Conservation (phyloP, 53 echinoderm and acorn worm genomes). For the Astropecten irregularis region DNA sequence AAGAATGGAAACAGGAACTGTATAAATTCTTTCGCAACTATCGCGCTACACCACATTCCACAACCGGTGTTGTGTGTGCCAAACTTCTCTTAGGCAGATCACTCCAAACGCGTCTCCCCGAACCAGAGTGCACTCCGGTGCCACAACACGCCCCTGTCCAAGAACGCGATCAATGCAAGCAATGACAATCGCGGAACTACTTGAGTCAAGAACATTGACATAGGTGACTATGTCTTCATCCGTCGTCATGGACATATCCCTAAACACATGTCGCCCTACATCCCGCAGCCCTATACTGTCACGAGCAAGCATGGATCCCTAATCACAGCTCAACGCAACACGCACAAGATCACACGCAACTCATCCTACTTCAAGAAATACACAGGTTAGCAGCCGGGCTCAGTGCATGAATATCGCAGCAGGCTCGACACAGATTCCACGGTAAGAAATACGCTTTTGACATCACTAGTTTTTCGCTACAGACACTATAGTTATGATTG, state of each 20-base stretch:
- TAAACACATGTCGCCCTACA: conserved; percentile 46
- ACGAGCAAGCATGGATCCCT: conserved; percentile 36
- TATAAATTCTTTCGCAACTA: conserved; percentile 57
- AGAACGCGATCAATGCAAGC: neutral
- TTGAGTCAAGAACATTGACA: neutral
- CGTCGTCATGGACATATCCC: conserved; percentile 43
- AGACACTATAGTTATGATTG: too few relatives aligned
- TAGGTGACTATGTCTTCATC: conserved; percentile 52
- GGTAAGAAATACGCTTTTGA: too few relatives aligned
- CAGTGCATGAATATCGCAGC: too few relatives aligned
- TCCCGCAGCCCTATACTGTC: conserved; percentile 42
- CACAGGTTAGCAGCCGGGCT: too few relatives aligned
- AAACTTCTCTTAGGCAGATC: too few relatives aligned
- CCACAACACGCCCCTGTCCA: neutral
- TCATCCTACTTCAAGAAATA: conserved; percentile 14
- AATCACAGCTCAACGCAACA: conserved; percentile 23
- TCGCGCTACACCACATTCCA: conserved; percentile 39
- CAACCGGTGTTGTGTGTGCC: neutral
- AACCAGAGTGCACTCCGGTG: neutral
- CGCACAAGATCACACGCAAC: conserved; percentile 8
- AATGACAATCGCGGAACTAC: conserved; percentile 14
- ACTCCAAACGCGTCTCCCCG: neutral
- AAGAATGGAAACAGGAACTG: conserved; percentile 59
- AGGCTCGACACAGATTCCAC: too few relatives aligned
- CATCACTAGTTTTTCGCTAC: too few relatives aligned